These are phyloP conservation scores for Spialia ferax DNA, from an alignment of 2,888 invertebrate genomes.

Conservation along the genomic window DNA sequence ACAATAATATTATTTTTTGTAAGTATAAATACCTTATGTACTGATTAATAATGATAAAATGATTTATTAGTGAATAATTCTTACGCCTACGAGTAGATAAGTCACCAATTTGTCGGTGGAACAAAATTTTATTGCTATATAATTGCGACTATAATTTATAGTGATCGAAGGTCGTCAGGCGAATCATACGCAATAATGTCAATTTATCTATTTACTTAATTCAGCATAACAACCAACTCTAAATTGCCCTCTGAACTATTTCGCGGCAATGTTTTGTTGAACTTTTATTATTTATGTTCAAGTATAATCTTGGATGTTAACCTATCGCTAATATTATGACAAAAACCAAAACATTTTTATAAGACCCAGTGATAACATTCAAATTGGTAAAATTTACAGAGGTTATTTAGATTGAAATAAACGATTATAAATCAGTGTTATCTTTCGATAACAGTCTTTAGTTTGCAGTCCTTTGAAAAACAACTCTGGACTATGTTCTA, in stretches of 20 bases:
- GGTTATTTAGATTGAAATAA: background rate
- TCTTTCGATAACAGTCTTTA: too few relatives aligned
- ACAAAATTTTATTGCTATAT: background rate
- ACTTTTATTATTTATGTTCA: slow-evolving; percentile 4
- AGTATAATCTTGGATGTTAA: background rate
- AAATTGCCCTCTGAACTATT: slow-evolving; percentile 5
- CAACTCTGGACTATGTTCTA: too few relatives aligned
- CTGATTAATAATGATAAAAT: too few relatives aligned
- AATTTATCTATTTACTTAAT: background rate
- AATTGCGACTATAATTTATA: background rate
- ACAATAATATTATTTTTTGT: too few relatives aligned
- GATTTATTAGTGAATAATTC: too few relatives aligned
- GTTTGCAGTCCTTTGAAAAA: too few relatives aligned
- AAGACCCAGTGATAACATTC: background rate
- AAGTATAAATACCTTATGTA: too few relatives aligned
- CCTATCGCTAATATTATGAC: background rate
- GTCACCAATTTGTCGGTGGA: too few relatives aligned
- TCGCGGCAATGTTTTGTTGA: background rate
- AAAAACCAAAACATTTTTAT: background rate
- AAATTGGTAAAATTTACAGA: background rate
- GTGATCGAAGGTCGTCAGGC: background rate
- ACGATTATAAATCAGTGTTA: background rate
- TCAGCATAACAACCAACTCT: background rate
- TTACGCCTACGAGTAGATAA: too few relatives aligned
- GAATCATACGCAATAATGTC: slow-evolving; percentile 2